Base-by-base conservation (phyloP, 92 coral and sea anemone genomes). In the Nematostella vectensis region DNA sequence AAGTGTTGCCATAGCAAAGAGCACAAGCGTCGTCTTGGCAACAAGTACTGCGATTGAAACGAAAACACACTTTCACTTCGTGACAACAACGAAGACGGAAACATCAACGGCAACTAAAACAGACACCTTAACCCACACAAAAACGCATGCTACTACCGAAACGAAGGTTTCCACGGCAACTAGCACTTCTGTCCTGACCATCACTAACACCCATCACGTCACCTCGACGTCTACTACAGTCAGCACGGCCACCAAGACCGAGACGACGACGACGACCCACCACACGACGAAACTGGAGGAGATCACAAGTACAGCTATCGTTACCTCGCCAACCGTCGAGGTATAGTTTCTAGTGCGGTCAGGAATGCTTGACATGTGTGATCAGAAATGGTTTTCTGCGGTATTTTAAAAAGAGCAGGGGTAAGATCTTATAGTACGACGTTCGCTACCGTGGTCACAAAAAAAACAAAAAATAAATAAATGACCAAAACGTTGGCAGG, bases 101-200 rank as follows among this genome's bases (percentile, higher is more conserved):
- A 33, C 40, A 15, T 33, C 9, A 17, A 45, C 51, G 51, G 51
- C 12, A 22, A 19, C 23, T 22, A 45, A 11, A 17, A 45, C 51
- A 22, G 4, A 4, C 4, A 45, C 51, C 9, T 4, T 22, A 6
- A 6, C 21, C 18, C 4, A 8, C 9, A 45, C 51, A 11, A 11
- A 45, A 22, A 45, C 51, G 23, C 51, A 45, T 45, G 4, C 18
- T 45, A 45, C 51, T 4, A 45, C 51, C 4, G 51, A 11, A 45
- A 45, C 51, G 18, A 11, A 45, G 4, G 51, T 45, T 45, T 10
- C 51, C 21, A 45, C 51, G 23, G 11, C 21, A 8, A 45, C 51
- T 8, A 19, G 23, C 12, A 45, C 51, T 10, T 11, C 51, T 45
- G 23, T 19, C 4, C 4, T 19, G 51, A 6, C 51, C 11, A 45